A percentile compares a stretch with the other conserved stretches of the same genome.
Evolutionary conservation across 1,140 invertebrate species (phyloP).

Genomic region (Charaxes varanes): DNA sequence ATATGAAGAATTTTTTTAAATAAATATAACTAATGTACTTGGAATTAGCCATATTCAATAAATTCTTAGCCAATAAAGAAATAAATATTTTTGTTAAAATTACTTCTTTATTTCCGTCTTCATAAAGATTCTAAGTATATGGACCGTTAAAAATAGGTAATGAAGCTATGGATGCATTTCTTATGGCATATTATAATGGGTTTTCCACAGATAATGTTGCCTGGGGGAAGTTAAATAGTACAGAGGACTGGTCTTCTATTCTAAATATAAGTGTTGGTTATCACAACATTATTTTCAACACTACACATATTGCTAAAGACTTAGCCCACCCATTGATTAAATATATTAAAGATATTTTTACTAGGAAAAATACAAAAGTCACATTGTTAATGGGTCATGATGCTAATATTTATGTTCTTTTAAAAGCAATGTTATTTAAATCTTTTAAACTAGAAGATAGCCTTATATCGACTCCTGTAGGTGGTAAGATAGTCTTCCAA

Average conservation of each 20-base stretch:
- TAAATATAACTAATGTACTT: too few relatives aligned
- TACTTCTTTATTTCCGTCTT: too few relatives aligned
- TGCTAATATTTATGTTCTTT: slow-evolving; percentile 35
- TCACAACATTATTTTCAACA: slow-evolving; percentile 47
- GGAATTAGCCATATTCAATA: too few relatives aligned
- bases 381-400: slow-evolving; percentile 35
- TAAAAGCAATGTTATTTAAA: slow-evolving; percentile 33
- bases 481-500: slow-evolving; percentile 59
- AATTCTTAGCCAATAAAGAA: too few relatives aligned
- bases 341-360: slow-evolving; percentile 35
- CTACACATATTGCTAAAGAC: slow-evolving; percentile 37
- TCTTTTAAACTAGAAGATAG: slow-evolving; percentile 30
- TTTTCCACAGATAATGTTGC: slow-evolving; percentile 36
- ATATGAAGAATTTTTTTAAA: too few relatives aligned
- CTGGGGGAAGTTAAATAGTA: slow-evolving; percentile 39
- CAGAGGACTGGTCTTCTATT: slow-evolving; percentile 33
- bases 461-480: slow-evolving; percentile 43
- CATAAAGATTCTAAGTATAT: too few relatives aligned
- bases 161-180: slow-evolving; percentile 45
- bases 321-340: slow-evolving; percentile 40
- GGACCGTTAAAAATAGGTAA: slow-evolving; percentile 52
- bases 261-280: slow-evolving; percentile 34
- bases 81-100: too few relatives aligned
- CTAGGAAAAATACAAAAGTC: slow-evolving; percentile 23
- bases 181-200: slow-evolving; percentile 60